Base-by-base conservation (phyloP, 2,113 vertebrate genomes). In the Amphiprion percula region DNA sequence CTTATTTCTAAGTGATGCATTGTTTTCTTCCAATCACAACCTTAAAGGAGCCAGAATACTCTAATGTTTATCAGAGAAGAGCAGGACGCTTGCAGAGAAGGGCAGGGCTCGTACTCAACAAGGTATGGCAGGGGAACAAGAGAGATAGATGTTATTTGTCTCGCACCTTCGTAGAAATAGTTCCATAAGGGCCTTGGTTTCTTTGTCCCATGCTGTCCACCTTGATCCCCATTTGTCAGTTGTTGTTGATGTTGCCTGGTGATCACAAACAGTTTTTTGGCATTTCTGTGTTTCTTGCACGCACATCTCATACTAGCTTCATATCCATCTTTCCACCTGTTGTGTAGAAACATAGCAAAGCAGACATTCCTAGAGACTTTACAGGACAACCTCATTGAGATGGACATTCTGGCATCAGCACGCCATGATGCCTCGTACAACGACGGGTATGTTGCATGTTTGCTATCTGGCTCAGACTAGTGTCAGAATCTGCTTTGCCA, bases 371-470 rank as follows among this genome's bases (percentile, higher is more conserved):
- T 99, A 96, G 98, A 98, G 97, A 96, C 96, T 96, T 98, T 99
- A 95, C 98, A 99, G 96, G 98, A 99, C 97, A 98, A 98, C 98
- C 94, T 97, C 94, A 98, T 99, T 96, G 98, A 99, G 97, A 98
- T 99, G 98, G 98, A 99, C 96, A 97, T 97, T 94, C 97, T 99
- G 95, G 96, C 96, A 94, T 96, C 97, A 87, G 96, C 96, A 90
- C 95, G 95, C 94, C 97, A 95, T 83, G 98, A 98, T 84, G 96
- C 95, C 95, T 93, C 97, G 92, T 97, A 95, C 96, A 92, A 92
- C 95, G 97, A 99, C 94, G 98, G 98, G 98, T 99, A 99, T 93
- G 98, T 98, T 90, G 8, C 94, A 94, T 88, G 90, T 87, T 90
- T 92, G 93, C 79, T 87, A 61, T 85, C 79, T 85, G 83, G 60